phyloP scores from a whole-genome alignment of 1,140 invertebrate genomes.

The Neuroterus valhalla region DNA sequence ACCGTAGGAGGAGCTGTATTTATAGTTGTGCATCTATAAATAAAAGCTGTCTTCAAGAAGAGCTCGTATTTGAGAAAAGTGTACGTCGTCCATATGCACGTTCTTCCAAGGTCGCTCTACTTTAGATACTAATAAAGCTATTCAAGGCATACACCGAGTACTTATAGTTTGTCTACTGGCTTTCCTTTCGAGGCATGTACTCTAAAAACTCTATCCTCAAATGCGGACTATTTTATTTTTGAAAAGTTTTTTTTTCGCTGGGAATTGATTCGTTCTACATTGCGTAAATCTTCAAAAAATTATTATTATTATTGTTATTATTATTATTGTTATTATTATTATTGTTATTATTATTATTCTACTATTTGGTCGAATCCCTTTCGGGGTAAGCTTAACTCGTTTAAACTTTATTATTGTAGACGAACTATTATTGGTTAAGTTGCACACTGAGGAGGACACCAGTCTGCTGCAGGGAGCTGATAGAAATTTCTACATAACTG shows the following conservation, averaged over 20 bases:
- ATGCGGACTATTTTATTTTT: neutral
- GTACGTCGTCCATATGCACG: conserved; percentile 32
- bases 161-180: conserved; percentile 20
- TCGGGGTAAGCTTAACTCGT: no score
- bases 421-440: no score
- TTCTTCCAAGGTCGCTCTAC: conserved; percentile 49
- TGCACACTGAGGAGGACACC: no score
- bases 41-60: conserved; percentile 44
- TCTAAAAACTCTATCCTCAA: neutral
- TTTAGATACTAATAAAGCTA: conserved; percentile 48
- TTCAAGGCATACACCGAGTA: conserved; percentile 21
- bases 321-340: no score
- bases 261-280: no score
- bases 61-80: conserved; percentile 42
- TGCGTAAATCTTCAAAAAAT: no score
- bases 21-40: conserved; percentile 49
- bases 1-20: conserved; percentile 33
- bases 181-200: conserved; percentile 10
- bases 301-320: no score
- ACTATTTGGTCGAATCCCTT: no score
- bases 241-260: neutral
- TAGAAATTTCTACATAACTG: no score
- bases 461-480: no score
- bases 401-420: no score
- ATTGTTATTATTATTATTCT: no score